These are phyloP conservation scores for Dromococcyx pavoninus DNA, from an alignment of 2,797 vertebrate species.

Conservation along the genomic window DNA sequence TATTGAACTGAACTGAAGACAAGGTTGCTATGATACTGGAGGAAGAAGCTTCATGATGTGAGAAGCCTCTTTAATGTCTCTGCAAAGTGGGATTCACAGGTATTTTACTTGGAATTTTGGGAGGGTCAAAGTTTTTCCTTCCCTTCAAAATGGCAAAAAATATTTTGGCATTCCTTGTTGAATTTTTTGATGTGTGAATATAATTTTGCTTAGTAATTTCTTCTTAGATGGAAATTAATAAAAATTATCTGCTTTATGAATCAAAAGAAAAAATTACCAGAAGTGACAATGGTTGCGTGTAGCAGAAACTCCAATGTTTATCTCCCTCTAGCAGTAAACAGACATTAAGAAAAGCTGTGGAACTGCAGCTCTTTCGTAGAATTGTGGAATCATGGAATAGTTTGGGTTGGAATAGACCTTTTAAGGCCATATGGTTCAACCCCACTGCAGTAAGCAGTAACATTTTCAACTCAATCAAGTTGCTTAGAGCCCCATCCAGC, in stretches of 20 bases:
- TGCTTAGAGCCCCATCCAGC: too few species aligned
- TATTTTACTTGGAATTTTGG: background rate
- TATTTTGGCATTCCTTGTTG: background rate
- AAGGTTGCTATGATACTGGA: background rate
- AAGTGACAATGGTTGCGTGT: background rate
- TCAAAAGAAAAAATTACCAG: background rate
- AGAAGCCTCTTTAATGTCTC: background rate
- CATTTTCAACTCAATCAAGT: too few species aligned
- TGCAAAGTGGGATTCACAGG: background rate
- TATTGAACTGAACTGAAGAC: background rate
- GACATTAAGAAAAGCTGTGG: background rate
- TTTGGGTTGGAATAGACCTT: too few species aligned
- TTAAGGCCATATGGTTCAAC: too few species aligned
- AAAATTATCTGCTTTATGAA: background rate
- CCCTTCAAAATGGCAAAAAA: background rate
- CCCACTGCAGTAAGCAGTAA: too few species aligned
- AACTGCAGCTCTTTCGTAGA: background rate
- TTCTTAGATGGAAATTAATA: background rate
- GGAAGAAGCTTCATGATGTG: background rate
- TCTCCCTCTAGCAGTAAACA: accelerated
- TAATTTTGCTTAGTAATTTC: background rate
- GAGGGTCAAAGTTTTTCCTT: background rate
- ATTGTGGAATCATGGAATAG: too few species aligned
- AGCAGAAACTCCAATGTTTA: background rate
- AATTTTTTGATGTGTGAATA: background rate